Evolutionary conservation across 2,797 vertebrate species (phyloP), one percentile per base, ranked within the genome.

Genomic region (Acipenser ruthenus): DNA sequence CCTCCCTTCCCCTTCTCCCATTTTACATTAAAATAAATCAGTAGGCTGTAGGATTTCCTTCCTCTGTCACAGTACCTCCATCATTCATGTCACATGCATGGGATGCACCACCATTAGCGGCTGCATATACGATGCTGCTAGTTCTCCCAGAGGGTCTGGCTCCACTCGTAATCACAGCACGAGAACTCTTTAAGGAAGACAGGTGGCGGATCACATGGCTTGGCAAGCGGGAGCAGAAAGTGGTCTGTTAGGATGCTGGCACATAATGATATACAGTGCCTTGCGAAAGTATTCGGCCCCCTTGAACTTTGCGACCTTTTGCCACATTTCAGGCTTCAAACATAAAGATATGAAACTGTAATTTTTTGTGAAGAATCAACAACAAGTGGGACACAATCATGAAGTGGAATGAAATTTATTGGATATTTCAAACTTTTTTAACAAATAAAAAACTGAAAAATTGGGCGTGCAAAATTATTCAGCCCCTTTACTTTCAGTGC

Each of bases 1-100:
- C 55, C 55, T n/a, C 55, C 12, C 55, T 13, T 13, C 55, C n/a
- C 11, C 55, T n/a, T 12, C 55, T 7, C 10, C 15, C 12, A 7
- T 7, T n/a, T 58, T 11, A 11, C 12, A 11, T 58, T 58, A 58
- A 58, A 58, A 58, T 58, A 58, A 58, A 58, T 58, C 55, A 58
- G 55, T 58, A 58, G 55, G n/a, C 55, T 58, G 55, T 13, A n/a
- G 55, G 55, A 13, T n/a, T 58, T 58, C 55, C 55, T 58, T 58
- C 15, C 12, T 13, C 55, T 7, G 12, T 7, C 55, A 58, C 7
- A 58, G 55, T 58, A 13, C 55, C 15, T 58, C 55, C 55, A 58
- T 58, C 55, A 58, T n/a, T 58, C 55, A 58, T 58, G 55, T 58
- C 55, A n/a, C 12, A 58, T 55, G 55, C 55, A 58, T 58, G 55